Evolutionary conservation across 2,888 invertebrate genomes (phyloP).

Genomic region (Nephrotoma flavescens): DNA sequence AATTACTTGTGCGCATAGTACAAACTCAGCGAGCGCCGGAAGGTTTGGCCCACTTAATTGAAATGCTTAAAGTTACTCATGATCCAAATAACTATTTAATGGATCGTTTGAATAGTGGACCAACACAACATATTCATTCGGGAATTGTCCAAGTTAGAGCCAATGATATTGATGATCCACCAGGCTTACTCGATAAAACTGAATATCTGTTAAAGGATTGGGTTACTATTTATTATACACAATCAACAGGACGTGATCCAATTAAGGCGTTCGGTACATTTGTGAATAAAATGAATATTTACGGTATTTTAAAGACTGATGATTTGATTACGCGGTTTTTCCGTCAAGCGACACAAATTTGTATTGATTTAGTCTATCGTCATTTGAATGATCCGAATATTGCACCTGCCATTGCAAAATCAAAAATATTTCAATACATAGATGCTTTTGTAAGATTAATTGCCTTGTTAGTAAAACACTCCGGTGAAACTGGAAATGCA

Average conservation of each 20-base stretch:
- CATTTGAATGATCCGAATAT: conserved; percentile 56
- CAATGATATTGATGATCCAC: conserved; percentile 84
- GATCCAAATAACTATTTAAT: conserved; percentile 56
- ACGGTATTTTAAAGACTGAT: conserved; percentile 92
- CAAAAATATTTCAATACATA: conserved; percentile 88
- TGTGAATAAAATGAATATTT: conserved; percentile 92
- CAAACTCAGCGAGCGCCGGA: conserved; percentile 67
- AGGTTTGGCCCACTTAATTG: conserved; percentile 66
- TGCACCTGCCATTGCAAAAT: conserved; percentile 52
- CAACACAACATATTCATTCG: conserved; percentile 81
- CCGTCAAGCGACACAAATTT: conserved; percentile 90
- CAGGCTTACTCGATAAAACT: conserved; percentile 86
- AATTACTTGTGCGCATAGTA: conserved; percentile 62
- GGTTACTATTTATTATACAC: conserved; percentile 70
- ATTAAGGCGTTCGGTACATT: conserved; percentile 86
- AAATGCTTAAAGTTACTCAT: conserved; percentile 59
- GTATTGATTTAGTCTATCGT: conserved; percentile 87
- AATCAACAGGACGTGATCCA: conserved; percentile 63
- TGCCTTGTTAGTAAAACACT: conserved; percentile 85
- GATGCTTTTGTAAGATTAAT: conserved; percentile 92
- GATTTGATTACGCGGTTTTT: conserved; percentile 96
- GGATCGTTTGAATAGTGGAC: conserved; percentile 64
- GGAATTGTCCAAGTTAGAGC: conserved; percentile 77
- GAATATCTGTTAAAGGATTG: conserved; percentile 90
- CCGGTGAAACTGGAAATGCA: conserved; percentile 78